Conservation (phyloP, 2,797 vertebrate genomes). For the Poeciliopsis infans region DNA sequence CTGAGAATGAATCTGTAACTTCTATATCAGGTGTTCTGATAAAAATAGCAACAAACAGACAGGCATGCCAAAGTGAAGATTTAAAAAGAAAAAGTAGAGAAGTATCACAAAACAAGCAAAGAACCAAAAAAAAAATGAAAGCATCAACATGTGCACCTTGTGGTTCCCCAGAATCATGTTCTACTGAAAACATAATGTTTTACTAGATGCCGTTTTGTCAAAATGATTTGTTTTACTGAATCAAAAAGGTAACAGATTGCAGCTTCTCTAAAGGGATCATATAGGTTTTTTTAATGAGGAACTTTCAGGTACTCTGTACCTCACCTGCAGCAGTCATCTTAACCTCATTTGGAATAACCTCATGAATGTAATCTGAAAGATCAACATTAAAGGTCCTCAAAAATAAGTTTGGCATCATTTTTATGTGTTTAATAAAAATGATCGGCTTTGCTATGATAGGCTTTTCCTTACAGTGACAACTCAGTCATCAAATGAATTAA, state of each 20-base stretch:
- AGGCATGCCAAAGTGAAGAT: slow-evolving; percentile 24
- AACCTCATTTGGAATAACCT: neutral
- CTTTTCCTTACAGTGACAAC: neutral
- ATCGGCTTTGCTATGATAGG: neutral
- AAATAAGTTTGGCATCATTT: neutral
- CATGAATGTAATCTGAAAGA: neutral
- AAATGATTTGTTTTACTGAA: neutral
- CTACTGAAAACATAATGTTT: neutral
- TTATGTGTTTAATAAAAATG: neutral
- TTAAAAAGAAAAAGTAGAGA: slow-evolving; percentile 8
- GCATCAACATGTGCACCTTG: slow-evolving; percentile 20
- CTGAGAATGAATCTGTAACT: neutral
- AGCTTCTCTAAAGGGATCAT: neutral
- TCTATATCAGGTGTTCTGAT: neutral
- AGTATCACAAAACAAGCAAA: slow-evolving; percentile 3
- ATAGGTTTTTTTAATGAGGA: too few relatives aligned
- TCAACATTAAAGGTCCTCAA: neutral
- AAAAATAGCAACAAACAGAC: slow-evolving; percentile 1
- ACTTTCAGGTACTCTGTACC: neutral
- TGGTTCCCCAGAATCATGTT: slow-evolving; percentile 34
- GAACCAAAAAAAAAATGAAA: neutral
- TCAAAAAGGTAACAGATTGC: neutral
- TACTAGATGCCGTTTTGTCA: neutral
- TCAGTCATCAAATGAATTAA: neutral
- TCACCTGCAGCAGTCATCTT: neutral